These are phyloP conservation scores for Penaeus japonicus DNA, from an alignment of 1,140 invertebrate genomes.

Conservation along the genomic window DNA sequence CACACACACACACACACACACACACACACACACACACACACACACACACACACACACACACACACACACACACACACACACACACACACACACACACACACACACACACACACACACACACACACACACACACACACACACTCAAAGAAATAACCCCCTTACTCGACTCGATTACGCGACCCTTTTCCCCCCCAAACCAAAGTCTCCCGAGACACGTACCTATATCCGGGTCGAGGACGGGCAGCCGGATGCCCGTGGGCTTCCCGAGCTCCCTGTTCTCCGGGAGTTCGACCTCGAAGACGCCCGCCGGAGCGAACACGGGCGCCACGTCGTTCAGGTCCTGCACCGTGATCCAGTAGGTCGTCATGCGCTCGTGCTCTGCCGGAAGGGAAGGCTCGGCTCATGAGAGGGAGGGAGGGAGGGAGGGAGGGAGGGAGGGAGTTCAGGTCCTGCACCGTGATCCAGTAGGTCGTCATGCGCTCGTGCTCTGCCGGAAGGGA, in stretches of 20 bases:
- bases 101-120: too few species aligned
- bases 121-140: too few species aligned
- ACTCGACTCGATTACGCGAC: too few species aligned
- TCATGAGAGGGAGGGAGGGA: neutral
- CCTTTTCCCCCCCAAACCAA: too few species aligned
- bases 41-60: too few species aligned
- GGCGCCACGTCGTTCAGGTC: slow-evolving; percentile 42
- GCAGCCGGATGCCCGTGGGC: neutral
- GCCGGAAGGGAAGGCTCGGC: neutral
- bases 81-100: too few species aligned
- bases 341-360: slow-evolving; percentile 46
- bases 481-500: neutral
- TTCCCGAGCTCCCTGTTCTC: neutral
- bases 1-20: too few species aligned
- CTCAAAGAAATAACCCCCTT: too few species aligned
- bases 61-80: too few species aligned
- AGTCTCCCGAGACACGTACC: neutral
- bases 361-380: slow-evolving; percentile 30
- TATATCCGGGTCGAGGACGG: neutral
- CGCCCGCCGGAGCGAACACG: slow-evolving; percentile 3
- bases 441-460: slow-evolving; percentile 41
- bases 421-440: slow-evolving; percentile 4
- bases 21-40: too few species aligned
- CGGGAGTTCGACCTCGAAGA: slow-evolving; percentile 16
- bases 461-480: slow-evolving; percentile 49